Evolutionary conservation across 2,888 invertebrate species (phyloP), one percentile per base, ranked within the genome.

Genomic region (Polylopha cassiicola): DNA sequence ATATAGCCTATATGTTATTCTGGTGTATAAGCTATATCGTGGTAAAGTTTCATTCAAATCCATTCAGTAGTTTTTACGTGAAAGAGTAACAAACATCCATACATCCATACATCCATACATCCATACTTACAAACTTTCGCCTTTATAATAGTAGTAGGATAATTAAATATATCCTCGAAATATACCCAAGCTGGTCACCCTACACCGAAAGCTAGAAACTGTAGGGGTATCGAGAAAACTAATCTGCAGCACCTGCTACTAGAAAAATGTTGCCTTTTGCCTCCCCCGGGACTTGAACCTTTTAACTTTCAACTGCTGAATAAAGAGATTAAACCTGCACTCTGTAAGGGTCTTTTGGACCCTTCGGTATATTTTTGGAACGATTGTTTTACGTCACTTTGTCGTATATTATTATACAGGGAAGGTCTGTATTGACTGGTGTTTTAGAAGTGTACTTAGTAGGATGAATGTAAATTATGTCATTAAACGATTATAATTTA

Each of bases 171-270:
- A 7, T 14, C 17, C 4, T 11, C n/a, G 3, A 10, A 29, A 16
- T 16, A 17, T 3, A 10, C 4, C 4, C 4, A 18, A 2, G n/a
- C 13, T 30, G 30, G 31, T 11, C 36, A 39, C 41, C 39, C 38
- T 44, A 37, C 31, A 22, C 31, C 24, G 21, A 46, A 39, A 42
- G 41, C 42, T 39, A 50, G 48, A 47, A 55, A 51, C 54, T 53
- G 51, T 47, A 51, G 49, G 52, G 61, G 62, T 65, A 66, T 68
- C 61, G 65, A 37, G 48, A 41, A 53, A 65, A 65, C 65, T 65
- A 70, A 69, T 69, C 58, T 54, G 47, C 43, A 27, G 23, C 46
- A 46, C 46, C 46, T 46, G 46, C 37, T 47, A 53, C 58, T 54
- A 55, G 55, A 58, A 53, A 55, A 58, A 58, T 57, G 58, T 54